Percentiles rank a stretch among this genome's conserved stretches.
phyloP scores from a whole-genome alignment of 2,113 vertebrate species.

The Lates calcarifer region DNA sequence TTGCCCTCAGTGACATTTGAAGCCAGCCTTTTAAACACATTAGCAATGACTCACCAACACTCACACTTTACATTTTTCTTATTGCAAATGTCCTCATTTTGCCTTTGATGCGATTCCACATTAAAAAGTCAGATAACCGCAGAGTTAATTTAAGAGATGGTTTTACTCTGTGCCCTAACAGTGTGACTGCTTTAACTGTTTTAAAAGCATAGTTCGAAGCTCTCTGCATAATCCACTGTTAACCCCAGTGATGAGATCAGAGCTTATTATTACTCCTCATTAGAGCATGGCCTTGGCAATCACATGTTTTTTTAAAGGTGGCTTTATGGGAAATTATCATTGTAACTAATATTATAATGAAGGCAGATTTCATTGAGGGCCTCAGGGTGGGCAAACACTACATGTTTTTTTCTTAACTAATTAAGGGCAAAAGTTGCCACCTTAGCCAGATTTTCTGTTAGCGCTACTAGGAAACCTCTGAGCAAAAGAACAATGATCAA shows the following conservation, averaged over 20 bases:
- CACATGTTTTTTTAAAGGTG: slow-evolving; percentile 53
- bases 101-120: slow-evolving; percentile 64
- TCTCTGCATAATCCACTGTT: slow-evolving; percentile 68
- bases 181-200: slow-evolving; percentile 48
- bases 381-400: slow-evolving; percentile 48
- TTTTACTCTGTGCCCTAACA: slow-evolving; percentile 52
- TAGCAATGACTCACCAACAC: slow-evolving; percentile 54
- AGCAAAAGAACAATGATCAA: slow-evolving; percentile 61
- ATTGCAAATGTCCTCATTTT: slow-evolving; percentile 59
- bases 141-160: slow-evolving; percentile 66
- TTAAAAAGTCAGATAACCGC: slow-evolving; percentile 72
- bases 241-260: slow-evolving; percentile 74
- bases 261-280: slow-evolving; percentile 68
- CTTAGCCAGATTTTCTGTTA: slow-evolving; percentile 50
- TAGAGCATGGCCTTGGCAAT: slow-evolving; percentile 65
- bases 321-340: slow-evolving; percentile 62
- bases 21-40: slow-evolving; percentile 54
- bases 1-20: slow-evolving; percentile 48
- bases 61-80: slow-evolving; percentile 58
- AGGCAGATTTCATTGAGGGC: slow-evolving; percentile 52
- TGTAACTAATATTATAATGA: slow-evolving; percentile 69
- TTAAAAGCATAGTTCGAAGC: slow-evolving; percentile 65
- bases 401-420: slow-evolving; percentile 46
- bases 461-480: slow-evolving; percentile 56
- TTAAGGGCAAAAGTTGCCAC: slow-evolving; percentile 67